phyloP scores from a whole-genome alignment of 2,797 vertebrate species.

The Poecilia wingei region DNA sequence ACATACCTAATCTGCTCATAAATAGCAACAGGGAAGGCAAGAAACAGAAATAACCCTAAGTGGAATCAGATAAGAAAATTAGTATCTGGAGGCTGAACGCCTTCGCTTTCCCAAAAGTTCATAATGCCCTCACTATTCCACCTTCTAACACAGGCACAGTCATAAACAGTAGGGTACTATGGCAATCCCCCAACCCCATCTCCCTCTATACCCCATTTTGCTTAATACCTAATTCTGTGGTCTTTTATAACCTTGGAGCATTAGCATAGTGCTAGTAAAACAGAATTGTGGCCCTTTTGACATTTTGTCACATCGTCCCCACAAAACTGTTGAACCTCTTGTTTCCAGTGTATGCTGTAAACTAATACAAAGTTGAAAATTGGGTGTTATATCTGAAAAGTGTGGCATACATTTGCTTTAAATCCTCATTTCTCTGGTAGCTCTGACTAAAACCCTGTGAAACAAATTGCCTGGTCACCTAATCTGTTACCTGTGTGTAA shows the following conservation, averaged over 20 bases:
- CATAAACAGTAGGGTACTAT: constrained; percentile 24
- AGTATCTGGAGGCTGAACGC: constrained; percentile 26
- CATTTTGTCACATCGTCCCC: background rate
- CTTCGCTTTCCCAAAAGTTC: constrained; percentile 25
- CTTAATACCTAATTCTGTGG: background rate
- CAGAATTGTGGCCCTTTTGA: background rate
- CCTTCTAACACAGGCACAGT: constrained; percentile 4
- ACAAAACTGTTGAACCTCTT: background rate
- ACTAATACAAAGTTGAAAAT: background rate
- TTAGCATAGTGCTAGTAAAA: background rate
- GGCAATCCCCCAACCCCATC: background rate
- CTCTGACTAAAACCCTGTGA: background rate
- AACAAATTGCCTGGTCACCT: background rate
- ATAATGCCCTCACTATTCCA: constrained; percentile 55
- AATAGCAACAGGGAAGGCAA: constrained; percentile 49
- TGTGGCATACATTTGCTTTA: background rate
- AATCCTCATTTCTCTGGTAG: background rate
- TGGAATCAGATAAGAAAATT: constrained; percentile 66
- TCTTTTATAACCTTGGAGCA: background rate
- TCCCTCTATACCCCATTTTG: background rate
- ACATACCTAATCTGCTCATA: constrained; percentile 44
- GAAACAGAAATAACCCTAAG: constrained; percentile 49
- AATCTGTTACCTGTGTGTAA: background rate
- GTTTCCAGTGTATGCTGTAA: background rate
- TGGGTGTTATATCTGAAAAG: background rate